phyloP scores from a whole-genome alignment of 2,888 invertebrate species.

The Plebejus anna region DNA sequence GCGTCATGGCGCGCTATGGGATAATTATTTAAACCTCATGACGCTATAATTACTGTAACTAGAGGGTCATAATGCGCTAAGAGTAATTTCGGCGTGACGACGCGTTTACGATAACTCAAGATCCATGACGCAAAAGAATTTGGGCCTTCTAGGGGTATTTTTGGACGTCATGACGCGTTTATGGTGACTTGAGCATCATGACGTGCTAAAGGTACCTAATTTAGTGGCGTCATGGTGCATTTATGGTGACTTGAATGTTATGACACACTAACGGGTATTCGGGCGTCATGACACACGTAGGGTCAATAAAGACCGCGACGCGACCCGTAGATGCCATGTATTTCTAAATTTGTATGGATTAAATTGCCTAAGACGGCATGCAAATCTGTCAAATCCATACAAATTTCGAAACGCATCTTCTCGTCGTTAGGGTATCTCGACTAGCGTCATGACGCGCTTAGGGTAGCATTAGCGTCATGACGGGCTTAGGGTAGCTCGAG shows the following conservation, averaged over 20 bases:
- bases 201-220: background rate
- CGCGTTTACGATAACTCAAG: too few relatives aligned
- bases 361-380: too few relatives aligned
- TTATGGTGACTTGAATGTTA: conserved; percentile 37
- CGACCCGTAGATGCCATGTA: too few relatives aligned
- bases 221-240: background rate
- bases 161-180: conserved; percentile 80
- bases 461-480: background rate
- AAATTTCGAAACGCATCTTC: too few relatives aligned
- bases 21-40: background rate
- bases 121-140: too few relatives aligned
- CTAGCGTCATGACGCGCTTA: conserved; percentile 66
- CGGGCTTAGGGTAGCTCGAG: conserved; percentile 59
- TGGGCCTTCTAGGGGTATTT: conserved; percentile 41
- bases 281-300: conserved; percentile 68
- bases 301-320: too few relatives aligned
- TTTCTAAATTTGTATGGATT: too few relatives aligned
- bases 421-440: conserved; percentile 55
- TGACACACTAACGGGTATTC: background rate
- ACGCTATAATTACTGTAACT: background rate
- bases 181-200: conserved; percentile 78
- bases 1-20: background rate
- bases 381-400: too few relatives aligned
- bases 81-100: too few relatives aligned
- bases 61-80: conserved; percentile 20